phyloP scores from a whole-genome alignment of 2,797 vertebrate genomes.

The Danio albolineatus region DNA sequence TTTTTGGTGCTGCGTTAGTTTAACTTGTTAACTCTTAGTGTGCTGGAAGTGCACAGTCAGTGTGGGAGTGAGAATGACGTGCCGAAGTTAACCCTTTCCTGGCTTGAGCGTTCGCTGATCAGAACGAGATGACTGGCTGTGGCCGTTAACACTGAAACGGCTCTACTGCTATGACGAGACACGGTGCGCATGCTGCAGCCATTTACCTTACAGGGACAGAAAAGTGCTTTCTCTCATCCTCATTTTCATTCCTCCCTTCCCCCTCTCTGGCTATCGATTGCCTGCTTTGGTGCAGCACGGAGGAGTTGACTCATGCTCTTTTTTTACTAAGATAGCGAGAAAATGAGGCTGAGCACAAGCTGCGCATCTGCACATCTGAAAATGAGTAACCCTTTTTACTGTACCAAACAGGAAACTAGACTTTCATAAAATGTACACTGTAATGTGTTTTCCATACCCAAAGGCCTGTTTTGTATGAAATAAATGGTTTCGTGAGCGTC shows the following conservation, averaged over 20 bases:
- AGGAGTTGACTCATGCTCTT: constrained; percentile 55
- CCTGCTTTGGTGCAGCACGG: constrained; percentile 32
- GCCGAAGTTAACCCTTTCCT: constrained; percentile 67
- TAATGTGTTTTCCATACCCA: constrained; percentile 4
- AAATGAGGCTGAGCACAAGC: constrained; percentile 4
- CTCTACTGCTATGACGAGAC: constrained; percentile 76
- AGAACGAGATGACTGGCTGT: constrained; percentile 59
- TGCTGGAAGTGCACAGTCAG: constrained; percentile 48
- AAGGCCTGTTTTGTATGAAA: background rate
- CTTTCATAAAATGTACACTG: constrained; percentile 20
- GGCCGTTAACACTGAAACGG: constrained; percentile 56
- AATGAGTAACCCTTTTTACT: constrained; percentile 30
- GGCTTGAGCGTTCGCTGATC: constrained; percentile 34
- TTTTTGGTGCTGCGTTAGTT: constrained; percentile 9
- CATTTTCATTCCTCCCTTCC: constrained; percentile 25
- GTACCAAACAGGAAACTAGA: constrained; percentile 43
- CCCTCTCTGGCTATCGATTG: constrained; percentile 4
- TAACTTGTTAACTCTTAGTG: constrained; percentile 28
- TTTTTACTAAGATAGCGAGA: constrained; percentile 52
- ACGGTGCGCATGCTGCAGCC: background rate
- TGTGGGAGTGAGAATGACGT: constrained; percentile 54
- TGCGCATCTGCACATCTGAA: constrained; percentile 31
- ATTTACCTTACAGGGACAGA: constrained; percentile 52
- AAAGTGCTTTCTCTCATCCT: constrained; percentile 37
- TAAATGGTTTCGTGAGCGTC: background rate